Conservation (phyloP, 2,797 vertebrate species). For the Fratercula arctica region DNA sequence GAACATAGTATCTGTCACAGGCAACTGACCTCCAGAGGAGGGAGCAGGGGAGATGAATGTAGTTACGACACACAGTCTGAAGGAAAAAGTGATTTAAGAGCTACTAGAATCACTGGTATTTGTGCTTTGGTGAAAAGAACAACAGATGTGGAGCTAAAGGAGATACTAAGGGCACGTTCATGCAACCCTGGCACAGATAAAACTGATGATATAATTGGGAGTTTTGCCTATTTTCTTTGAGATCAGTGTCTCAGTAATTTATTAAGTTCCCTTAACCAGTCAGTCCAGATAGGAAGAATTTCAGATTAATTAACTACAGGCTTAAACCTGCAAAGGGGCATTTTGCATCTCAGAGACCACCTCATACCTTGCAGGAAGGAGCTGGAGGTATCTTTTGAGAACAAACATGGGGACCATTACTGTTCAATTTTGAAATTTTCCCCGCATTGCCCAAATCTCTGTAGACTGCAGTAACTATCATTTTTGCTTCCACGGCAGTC, state of each 20-base stretch:
- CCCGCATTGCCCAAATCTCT: neutral
- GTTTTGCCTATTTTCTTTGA: neutral
- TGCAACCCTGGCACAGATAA: neutral
- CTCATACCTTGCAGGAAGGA: neutral
- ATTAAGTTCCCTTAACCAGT: neutral
- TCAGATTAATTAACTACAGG: constrained; percentile 4
- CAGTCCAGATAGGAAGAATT: neutral
- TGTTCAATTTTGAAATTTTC: neutral
- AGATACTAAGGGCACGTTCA: neutral
- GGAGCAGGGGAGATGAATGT: neutral
- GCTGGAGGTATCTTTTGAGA: neutral
- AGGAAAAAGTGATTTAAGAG: constrained; percentile 22
- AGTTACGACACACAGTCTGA: neutral
- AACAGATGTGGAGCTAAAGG: neutral
- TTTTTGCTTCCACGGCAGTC: neutral
- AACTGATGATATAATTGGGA: neutral
- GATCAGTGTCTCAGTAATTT: neutral
- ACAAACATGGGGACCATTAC: neutral
- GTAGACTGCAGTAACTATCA: neutral
- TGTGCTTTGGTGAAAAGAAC: neutral
- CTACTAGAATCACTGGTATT: neutral
- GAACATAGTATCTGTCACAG: constrained; percentile 25
- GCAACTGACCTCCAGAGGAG: neutral
- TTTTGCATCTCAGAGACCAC: neutral
- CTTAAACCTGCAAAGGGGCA: neutral